Percentiles rank a stretch among this genome's conserved stretches.
These are phyloP conservation scores for Carterocephalus palaemon DNA, from an alignment of 2,888 invertebrate species.

Conservation along the genomic window DNA sequence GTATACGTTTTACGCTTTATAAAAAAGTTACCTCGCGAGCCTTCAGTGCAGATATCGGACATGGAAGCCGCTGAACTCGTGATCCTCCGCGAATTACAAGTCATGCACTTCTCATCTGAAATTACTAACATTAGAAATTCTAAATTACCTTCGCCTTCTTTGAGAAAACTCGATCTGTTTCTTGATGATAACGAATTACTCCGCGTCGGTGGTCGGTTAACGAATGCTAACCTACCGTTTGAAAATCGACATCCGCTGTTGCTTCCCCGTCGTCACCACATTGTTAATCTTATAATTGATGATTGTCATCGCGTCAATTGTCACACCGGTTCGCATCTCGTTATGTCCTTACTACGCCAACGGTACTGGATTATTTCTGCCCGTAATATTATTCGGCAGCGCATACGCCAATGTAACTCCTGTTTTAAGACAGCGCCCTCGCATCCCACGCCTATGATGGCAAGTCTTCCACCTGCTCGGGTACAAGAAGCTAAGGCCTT, in stretches of 20 bases:
- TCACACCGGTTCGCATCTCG: slow-evolving; percentile 2
- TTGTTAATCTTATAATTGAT: slow-evolving; percentile 6
- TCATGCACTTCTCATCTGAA: no score
- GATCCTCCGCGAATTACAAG: no score
- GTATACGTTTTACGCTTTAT: no score
- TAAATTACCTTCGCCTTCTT: neutral
- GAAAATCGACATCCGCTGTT: slow-evolving; percentile 1
- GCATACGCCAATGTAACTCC: neutral
- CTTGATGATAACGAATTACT: neutral
- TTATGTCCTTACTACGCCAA: slow-evolving; percentile 11
- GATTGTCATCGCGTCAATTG: slow-evolving; percentile 2
- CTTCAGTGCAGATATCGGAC: no score
- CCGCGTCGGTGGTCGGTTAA: slow-evolving; percentile 8
- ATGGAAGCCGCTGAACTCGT: no score
- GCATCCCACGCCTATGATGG: neutral
- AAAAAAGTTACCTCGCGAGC: no score
- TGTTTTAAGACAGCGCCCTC: neutral
- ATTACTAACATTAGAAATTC: neutral
- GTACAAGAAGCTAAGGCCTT: slow-evolving; percentile 16
- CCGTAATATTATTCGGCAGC: slow-evolving; percentile 3
- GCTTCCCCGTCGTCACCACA: slow-evolving; percentile 1
- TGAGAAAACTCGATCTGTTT: neutral
- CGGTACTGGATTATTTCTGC: slow-evolving; percentile 13
- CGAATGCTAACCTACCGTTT: neutral
- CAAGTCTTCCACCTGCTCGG: slow-evolving; percentile 2